Evolutionary conservation across 2,888 invertebrate genomes (phyloP).

Genomic region (Nymphalis c-album): DNA sequence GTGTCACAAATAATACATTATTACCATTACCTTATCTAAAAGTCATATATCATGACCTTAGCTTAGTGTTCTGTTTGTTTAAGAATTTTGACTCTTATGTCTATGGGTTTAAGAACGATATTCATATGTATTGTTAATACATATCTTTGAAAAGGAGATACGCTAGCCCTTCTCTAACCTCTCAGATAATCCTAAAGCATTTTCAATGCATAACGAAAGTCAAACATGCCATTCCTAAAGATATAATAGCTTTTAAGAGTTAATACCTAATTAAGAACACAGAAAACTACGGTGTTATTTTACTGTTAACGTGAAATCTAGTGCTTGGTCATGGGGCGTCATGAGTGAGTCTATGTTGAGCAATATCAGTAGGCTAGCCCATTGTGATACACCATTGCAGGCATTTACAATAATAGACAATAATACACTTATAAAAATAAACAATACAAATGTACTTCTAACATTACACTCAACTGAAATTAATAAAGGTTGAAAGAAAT

Average conservation of each 20-base stretch:
- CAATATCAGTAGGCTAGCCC: too few relatives aligned
- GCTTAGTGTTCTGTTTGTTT: too few relatives aligned
- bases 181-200: constrained; percentile 3
- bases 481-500: too few relatives aligned
- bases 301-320: too few relatives aligned
- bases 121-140: background rate
- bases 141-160: constrained; percentile 1
- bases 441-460: too few relatives aligned
- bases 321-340: too few relatives aligned
- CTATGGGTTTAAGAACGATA: background rate
- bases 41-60: background rate
- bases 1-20: background rate
- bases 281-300: background rate
- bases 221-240: constrained; percentile 2
- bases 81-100: background rate
- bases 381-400: too few relatives aligned
- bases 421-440: too few relatives aligned
- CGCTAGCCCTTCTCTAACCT: background rate
- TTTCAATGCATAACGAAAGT: constrained; percentile 10
- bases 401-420: too few relatives aligned
- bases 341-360: too few relatives aligned
- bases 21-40: background rate
- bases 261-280: background rate
- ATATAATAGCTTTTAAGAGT: background rate
- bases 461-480: too few relatives aligned